phyloP scores from a whole-genome alignment of 1,140 invertebrate species.

The Drosophila tsacasi region DNA sequence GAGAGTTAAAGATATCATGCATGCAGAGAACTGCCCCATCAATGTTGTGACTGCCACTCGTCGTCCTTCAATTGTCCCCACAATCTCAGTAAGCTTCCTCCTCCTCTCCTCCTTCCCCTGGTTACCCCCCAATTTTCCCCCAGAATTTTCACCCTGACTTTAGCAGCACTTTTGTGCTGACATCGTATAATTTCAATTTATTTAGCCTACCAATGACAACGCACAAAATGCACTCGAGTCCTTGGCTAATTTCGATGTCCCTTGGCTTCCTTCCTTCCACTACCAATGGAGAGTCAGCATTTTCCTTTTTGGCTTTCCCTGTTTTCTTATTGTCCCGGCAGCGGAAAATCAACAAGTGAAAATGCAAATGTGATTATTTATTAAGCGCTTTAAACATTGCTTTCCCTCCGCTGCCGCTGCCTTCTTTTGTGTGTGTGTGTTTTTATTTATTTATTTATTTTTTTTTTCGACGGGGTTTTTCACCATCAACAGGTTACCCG shows the following conservation, averaged over 20 bases:
- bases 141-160: constrained; percentile 19
- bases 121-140: neutral
- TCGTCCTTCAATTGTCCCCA: constrained; percentile 31
- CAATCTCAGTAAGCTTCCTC: neutral
- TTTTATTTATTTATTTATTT: neutral
- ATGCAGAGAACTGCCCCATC: constrained; percentile 38
- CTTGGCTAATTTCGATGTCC: constrained; percentile 67
- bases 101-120: too few species aligned
- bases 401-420: neutral
- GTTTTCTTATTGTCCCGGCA: constrained; percentile 29
- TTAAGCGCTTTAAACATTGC: constrained; percentile 81
- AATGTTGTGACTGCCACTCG: constrained; percentile 61
- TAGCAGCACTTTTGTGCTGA: constrained; percentile 67
- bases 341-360: constrained; percentile 79
- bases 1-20: constrained; percentile 33
- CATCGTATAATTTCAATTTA: constrained; percentile 81
- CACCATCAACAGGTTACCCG: constrained; percentile 36
- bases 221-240: constrained; percentile 69
- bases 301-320: constrained; percentile 26
- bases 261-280: constrained; percentile 13
- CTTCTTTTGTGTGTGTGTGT: constrained; percentile 6
- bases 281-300: constrained; percentile 41
- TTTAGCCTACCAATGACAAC: constrained; percentile 75
- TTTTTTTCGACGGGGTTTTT: constrained; percentile 1
- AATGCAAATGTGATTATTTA: constrained; percentile 84